phyloP scores from a whole-genome alignment of 2,113 vertebrate genomes.

The Pavo muticus region DNA sequence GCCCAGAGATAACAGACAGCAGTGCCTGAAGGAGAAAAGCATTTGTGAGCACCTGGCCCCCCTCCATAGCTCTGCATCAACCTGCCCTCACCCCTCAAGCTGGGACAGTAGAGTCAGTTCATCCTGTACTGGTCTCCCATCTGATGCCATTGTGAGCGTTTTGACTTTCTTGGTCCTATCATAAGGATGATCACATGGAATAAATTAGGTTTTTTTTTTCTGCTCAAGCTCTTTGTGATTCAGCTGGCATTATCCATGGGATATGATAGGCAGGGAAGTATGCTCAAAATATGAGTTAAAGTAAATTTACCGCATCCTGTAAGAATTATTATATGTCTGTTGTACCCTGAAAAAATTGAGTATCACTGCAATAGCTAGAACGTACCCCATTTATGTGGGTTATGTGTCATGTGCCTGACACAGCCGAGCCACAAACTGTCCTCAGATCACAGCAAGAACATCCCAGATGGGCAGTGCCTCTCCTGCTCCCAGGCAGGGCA shows the following conservation, averaged over 20 bases:
- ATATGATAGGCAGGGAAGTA: not conserved
- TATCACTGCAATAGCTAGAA: not conserved
- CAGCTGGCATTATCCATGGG: not conserved
- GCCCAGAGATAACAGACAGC: not conserved
- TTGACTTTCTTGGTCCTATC: not conserved
- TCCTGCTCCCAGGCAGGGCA: not conserved
- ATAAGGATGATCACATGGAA: not conserved
- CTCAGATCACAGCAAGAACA: not conserved
- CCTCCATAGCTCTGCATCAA: not conserved
- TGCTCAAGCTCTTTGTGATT: not conserved
- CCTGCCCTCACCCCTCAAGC: not conserved
- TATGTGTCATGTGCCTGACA: not conserved
- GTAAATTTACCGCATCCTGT: not conserved
- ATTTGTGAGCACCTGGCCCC: not conserved
- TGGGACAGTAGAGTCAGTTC: not conserved
- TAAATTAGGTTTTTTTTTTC: not conserved
- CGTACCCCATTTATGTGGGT: not conserved
- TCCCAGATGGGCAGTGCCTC: not conserved
- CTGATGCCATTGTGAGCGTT: not conserved
- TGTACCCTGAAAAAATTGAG: not conserved
- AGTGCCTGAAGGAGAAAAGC: not conserved
- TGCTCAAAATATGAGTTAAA: rapidly evolving
- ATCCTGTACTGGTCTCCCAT: not conserved
- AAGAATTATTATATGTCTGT: not conserved
- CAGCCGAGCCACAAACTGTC: not conserved